Base-by-base conservation (phyloP, 2,797 vertebrate species). In the Silurus aristotelis region DNA sequence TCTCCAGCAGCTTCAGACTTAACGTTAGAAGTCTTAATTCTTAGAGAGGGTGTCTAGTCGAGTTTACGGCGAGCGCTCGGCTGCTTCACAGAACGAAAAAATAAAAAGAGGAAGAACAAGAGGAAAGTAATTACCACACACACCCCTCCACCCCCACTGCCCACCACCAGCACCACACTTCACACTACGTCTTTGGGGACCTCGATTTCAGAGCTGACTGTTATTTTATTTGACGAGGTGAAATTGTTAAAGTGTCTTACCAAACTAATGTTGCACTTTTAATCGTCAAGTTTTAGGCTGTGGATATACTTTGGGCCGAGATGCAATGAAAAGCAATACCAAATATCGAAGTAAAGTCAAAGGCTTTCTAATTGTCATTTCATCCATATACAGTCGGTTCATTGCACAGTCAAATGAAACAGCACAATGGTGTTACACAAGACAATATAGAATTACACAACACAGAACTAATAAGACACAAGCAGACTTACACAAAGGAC, bases 21-120 rank as follows among this genome's bases (percentile, higher is more conserved):
- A 25, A 19, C 13, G 46, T 25, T 17, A 5, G 22, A 46, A 48
- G 15, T 17, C n/a, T 15, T 48, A 15, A n/a, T n/a, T n/a, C 31
- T 20, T 17, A 56, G 55, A n/a, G 14, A 67, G 17, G 27, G 63
- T 14, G 52, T n/a, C 43, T 13, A 31, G 15, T 31, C 46, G 19
- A 27, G 63, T 17, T 67, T 6, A 13, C 8, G 17, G 0, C 15
- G 14, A 63, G 19, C 7, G 5, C 20, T 63, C 27, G 38, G n/a
- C 17, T 73, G 56, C 56, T 73, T 63, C 43, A 31, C 52, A 10
- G 60, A 14, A 19, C 3, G 60, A 17, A 31, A 2, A 77, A 58
- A 58, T 15, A 25, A 6, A 83, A 83, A 72, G 68, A 72, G 81
- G 75, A 86, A 86, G 66, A 71, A 25, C 3, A 2, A 83, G 20